Conservation (phyloP, 2,888 invertebrate species). For the Scaptodrosophila latifasciaeformis region DNA sequence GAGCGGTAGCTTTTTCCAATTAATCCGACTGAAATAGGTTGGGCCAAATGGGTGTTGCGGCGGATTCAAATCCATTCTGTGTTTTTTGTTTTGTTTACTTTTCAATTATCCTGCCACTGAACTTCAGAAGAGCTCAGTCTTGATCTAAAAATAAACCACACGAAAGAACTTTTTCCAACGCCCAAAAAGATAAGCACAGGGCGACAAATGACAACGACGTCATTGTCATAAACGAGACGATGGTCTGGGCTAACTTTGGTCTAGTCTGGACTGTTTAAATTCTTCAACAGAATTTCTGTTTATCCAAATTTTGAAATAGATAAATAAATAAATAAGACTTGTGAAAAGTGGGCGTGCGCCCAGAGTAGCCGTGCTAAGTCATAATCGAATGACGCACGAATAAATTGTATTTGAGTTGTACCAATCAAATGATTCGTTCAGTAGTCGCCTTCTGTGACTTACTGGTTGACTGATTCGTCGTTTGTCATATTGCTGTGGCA, state of each 20-base stretch:
- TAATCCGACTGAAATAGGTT: no score
- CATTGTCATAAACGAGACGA: conserved; percentile 48
- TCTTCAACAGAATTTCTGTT: conserved; percentile 36
- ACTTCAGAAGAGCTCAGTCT: no score
- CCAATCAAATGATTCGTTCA: no score
- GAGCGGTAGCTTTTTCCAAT: conserved; percentile 4
- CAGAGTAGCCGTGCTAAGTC: conserved; percentile 33
- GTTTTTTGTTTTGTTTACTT: conserved; percentile 33
- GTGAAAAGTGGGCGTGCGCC: conserved; percentile 30
- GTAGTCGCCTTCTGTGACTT: no score
- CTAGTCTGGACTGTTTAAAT: conserved; percentile 22
- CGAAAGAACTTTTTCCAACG: no score
- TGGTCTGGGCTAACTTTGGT: conserved; percentile 17
- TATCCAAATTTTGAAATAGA: conserved; percentile 37
- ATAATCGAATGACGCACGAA: conserved; percentile 65
- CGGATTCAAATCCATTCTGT: conserved; percentile 17
- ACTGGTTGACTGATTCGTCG: no score
- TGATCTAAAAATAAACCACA: no score
- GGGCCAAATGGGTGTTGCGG: no score
- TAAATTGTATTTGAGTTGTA: conserved; percentile 31
- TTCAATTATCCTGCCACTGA: conserved; percentile 59
- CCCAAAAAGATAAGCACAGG: conserved; percentile 6
- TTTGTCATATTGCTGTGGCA: no score
- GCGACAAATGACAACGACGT: conserved; percentile 46
- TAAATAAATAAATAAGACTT: conserved; percentile 39